Evolutionary conservation across 2,797 vertebrate species (phyloP), one percentile per base, ranked within the genome.

Genomic region (Platalea minor): DNA sequence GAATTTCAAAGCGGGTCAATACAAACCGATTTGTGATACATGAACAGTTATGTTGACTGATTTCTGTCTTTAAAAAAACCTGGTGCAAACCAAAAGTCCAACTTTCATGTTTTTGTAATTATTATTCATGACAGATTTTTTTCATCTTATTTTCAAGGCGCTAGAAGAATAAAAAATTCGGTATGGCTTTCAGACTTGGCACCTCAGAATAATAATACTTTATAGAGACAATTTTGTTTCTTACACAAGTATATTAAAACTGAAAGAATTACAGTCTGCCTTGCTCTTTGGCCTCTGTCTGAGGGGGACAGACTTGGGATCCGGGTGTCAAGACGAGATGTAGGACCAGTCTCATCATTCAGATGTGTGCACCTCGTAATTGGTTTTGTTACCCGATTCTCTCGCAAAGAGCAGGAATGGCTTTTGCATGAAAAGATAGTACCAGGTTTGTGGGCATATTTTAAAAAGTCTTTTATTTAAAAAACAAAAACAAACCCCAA

Each of bases 21-120:
- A 43, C 35, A 29, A 65, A 35, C n/a, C 0, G 1, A 16, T 48
- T 80, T n/a, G 25, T 24, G 7, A 48, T 24, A 33, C 0, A 1
- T 33, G 41, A 56, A 33, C 69, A 39, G 45, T 50, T 39, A 10
- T 19, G 23, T 11, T 61, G 61, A 31, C 12, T 51, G 64, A 67
- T 45, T 43, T 53, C 21, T n/a, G 33, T 43, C 29, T 85, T 43
- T 15, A 17, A 17, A 21, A 14, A 57, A 60, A 17, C 19, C 6
- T 26, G 24, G 16, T 72, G 31, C 19, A 39, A 35, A 48, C 31
- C 11, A 6, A 0, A 69, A 88, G 12, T 17, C 56, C 33, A 50
- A 1, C 43, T 78, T 70, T 7, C 23, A 31, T 67, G 29, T 19
- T 45, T 80, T 77, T 67, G 48, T 74, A 20, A 59, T 85, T 72